Conservation (phyloP, 2,888 invertebrate species). For the Acrobasis repandana region DNA sequence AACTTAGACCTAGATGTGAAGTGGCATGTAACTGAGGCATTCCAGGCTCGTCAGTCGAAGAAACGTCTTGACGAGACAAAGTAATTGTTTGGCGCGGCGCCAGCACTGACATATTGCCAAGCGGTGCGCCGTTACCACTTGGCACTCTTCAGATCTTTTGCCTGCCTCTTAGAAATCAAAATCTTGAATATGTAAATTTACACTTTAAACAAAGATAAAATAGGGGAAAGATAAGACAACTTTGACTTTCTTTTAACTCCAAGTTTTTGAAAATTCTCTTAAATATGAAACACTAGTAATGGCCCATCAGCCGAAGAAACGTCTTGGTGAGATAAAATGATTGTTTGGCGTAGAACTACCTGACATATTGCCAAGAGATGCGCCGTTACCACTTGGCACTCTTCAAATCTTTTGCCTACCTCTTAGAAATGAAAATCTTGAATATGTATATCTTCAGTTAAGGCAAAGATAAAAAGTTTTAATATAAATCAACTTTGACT, state of each 20-base stretch:
- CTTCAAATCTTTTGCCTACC: constrained; percentile 10
- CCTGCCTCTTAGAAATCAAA: neutral
- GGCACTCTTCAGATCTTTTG: constrained; percentile 8
- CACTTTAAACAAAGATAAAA: too few relatives aligned
- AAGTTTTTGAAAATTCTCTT: neutral
- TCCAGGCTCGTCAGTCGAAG: constrained; percentile 62
- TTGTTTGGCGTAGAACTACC: constrained; percentile 71
- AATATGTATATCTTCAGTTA: neutral
- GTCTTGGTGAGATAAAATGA: constrained; percentile 74
- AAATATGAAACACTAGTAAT: constrained; percentile 22
- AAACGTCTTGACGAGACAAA: constrained; percentile 71
- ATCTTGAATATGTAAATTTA: constrained; percentile 1
- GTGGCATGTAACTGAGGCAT: constrained; percentile 37
- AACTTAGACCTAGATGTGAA: constrained; percentile 25
- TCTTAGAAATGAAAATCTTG: neutral
- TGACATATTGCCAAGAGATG: constrained; percentile 5
- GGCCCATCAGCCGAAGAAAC: constrained; percentile 63
- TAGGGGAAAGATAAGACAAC: too few relatives aligned
- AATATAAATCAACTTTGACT: too few relatives aligned
- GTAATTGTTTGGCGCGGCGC: constrained; percentile 75
- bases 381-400: neutral
- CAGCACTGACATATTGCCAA: constrained; percentile 36
- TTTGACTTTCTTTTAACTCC: too few relatives aligned
- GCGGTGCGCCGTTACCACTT: neutral
- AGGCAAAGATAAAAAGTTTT: too few relatives aligned